Base-by-base conservation (phyloP, 2,113 vertebrate genomes). In the Falcunculus frontatus region DNA sequence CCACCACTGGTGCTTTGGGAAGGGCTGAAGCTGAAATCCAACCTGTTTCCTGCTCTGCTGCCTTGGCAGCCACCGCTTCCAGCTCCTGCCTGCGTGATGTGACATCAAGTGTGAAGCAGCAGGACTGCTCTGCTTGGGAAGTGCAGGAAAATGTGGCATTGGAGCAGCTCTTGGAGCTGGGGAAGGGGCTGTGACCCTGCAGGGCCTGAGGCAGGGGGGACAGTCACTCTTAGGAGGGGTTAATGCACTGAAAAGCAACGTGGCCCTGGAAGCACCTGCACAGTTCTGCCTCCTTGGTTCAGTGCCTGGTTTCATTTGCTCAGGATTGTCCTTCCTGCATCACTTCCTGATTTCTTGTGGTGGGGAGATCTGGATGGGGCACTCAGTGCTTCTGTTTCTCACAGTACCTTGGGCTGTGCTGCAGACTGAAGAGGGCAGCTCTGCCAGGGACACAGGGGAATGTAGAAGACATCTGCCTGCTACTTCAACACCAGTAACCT, bases 301-400 rank as follows among this genome's bases (percentile, higher is more conserved):
- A 37, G 79, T 5, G 67, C 47, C 65, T 72, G 73, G 11, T 69
- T 64, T 47, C 3, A 1, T 47, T 39, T 55, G 50, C 87, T 81
- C 1, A 0, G 82, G 39, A 47, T 16, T 44, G 41, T 74, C 52
- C 82, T 68, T 32, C 27, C 42, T 21, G 32, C 25, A 6, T 25
- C 22, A 2, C 20, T 44, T 17, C 20, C 44, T 6, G 3, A 7
- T 16, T 29, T 32, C 44, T 50, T 1, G 0, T 6, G 53, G 23
- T 16, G 62, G 44, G 39, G 11, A 63, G 55, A 3, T 14, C 26
- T 30, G 59, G 32, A 33, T 4, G 35, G 87, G 50, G 37, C 26
- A 44, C 42, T 42, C 29, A 5, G 12, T 3, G 41, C 62, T 63
- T 30, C 47, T 88, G 82, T 2, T 33, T 39, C 19, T 53, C 9